Conservation (phyloP, 2,113 vertebrate genomes). For the Antennarius striatus region DNA sequence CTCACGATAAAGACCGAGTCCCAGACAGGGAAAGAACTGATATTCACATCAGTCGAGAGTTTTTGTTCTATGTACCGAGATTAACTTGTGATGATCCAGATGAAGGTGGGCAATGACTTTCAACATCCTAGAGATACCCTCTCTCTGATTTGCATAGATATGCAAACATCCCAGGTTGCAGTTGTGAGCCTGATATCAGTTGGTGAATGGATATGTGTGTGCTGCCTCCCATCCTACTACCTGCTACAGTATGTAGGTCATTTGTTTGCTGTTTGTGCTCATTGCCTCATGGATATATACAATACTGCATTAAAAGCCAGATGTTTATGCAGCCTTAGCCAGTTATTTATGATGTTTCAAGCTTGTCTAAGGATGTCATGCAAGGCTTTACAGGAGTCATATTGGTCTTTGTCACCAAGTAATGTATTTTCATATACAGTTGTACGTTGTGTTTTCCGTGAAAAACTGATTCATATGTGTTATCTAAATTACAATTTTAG, state of each 20-base stretch:
- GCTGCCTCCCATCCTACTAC: conserved; percentile 17
- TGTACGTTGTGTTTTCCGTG: conserved; percentile 21
- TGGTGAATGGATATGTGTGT: conserved; percentile 14
- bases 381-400: conserved; percentile 35
- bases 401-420: conserved; percentile 36
- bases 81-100: conserved; percentile 59
- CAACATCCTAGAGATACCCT: conserved; percentile 30
- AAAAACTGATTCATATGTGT: conserved; percentile 29
- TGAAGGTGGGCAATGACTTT: conserved; percentile 45
- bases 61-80: conserved; percentile 51
- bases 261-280: conserved; percentile 41
- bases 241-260: conserved; percentile 60
- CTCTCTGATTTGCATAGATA: conserved; percentile 78
- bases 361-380: conserved; percentile 23
- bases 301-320: conserved; percentile 46
- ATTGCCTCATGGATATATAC: conserved; percentile 48
- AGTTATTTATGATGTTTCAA: conserved; percentile 53
- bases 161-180: conserved; percentile 68
- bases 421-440: conserved; percentile 25
- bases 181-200: conserved; percentile 59
- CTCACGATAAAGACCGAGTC: conserved; percentile 56
- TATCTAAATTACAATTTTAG: conserved; percentile 23
- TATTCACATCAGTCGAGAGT: conserved; percentile 43
- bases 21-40: not conserved
- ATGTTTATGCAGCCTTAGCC: conserved; percentile 27